Evolutionary conservation across 1,140 invertebrate genomes (phyloP).

Genomic region (Solen grandis): DNA sequence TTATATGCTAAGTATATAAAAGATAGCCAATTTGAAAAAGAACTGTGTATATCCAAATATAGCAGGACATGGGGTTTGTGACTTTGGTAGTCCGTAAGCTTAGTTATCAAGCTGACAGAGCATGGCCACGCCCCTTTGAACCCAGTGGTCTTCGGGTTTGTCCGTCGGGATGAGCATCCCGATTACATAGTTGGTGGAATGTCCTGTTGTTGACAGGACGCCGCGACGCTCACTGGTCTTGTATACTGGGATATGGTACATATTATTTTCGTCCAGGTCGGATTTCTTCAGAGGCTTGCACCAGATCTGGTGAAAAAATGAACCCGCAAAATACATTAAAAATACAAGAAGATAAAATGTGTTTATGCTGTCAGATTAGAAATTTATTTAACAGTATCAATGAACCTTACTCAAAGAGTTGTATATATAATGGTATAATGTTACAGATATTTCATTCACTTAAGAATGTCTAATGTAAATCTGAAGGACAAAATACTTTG

Average conservation of each 20-base stretch:
- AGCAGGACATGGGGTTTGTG: slow-evolving; percentile 23
- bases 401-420: too few relatives aligned
- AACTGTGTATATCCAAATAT: slow-evolving; percentile 32
- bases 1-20: neutral
- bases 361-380: too few relatives aligned
- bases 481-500: too few relatives aligned
- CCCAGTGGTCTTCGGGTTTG: slow-evolving; percentile 79
- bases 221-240: slow-evolving; percentile 90
- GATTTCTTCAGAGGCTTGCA: slow-evolving; percentile 75
- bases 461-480: too few relatives aligned
- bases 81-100: neutral
- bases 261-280: slow-evolving; percentile 69
- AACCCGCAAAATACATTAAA: neutral
- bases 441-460: too few relatives aligned
- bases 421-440: too few relatives aligned
- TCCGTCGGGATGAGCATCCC: slow-evolving; percentile 78
- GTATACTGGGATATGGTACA: slow-evolving; percentile 92
- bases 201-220: slow-evolving; percentile 80
- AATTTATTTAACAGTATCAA: too few relatives aligned
- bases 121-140: slow-evolving; percentile 81
- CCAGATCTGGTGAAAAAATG: slow-evolving; percentile 73
- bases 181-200: slow-evolving; percentile 81
- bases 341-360: too few relatives aligned
- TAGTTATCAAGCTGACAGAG: slow-evolving; percentile 90
- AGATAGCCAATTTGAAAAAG: neutral